Evolutionary conservation across 2,888 invertebrate species (phyloP), one percentile per base, ranked within the genome.

Genomic region (Plagiodera versicolora): DNA sequence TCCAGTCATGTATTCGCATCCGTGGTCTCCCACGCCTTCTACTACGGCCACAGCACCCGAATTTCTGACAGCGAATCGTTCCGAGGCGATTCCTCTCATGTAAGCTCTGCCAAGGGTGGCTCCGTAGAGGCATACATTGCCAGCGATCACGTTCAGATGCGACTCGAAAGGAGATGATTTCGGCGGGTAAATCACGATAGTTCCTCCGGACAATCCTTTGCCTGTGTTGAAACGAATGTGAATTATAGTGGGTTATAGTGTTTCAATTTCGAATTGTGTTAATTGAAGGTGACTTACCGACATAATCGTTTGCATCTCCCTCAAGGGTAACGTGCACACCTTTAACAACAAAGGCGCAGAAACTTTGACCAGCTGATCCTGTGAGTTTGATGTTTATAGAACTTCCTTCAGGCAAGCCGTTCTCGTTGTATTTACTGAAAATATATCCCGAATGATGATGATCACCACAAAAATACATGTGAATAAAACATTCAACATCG

Each of bases 1-100:
- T 11, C 96, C 98, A 50, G 99, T 99, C 99, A 99, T 99, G 82
- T 99, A 99, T 83, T 99, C 99, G 84, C 99, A 99, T 60, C 97
- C 98, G 81, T 99, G 98, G 83, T 99, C 99, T 44, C 99, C 99
- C 60, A 96, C 97, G 56, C 98, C 98, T 83, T 99, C 99, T 65
- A 94, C 94, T 14, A 99, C 97, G 11, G 98, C 97, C 28, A 88
- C 85, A 44, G 93, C 98, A 2, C 99, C 99, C 0, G 97, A 98
- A 83, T 99, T 99, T 65, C 99, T 87, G 16, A 99, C 99, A 78
- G 96, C 97, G 84, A 99, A 99, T 24, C 99, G 88, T 82, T 99
- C 99, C 11, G 98, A 97, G 0, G 97, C 98, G 71, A 98, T 95
- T 57, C 99, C 81, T 45, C 81, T 68, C 76, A 99, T 95, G 81